Percentiles rank a stretch among this genome's conserved stretches.
phyloP scores from a whole-genome alignment of 2,888 invertebrate species.

The Reticulitermes lucifugus region DNA sequence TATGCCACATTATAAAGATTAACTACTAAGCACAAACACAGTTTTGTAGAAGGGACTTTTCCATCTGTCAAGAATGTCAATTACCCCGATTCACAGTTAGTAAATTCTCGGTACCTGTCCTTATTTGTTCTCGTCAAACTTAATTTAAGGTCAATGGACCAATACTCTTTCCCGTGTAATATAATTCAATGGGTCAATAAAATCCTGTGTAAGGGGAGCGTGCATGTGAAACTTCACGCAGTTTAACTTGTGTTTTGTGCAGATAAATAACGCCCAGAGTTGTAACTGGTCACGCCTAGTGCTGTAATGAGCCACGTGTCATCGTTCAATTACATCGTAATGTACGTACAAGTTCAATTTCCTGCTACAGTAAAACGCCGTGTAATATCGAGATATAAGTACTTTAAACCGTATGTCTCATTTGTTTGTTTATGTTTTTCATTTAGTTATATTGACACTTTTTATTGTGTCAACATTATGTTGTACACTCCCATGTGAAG shows the following conservation, averaged over 20 bases:
- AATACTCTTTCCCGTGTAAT: neutral
- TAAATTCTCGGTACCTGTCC: no score
- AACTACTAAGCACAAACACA: no score
- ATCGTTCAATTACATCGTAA: neutral
- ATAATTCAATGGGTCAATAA: neutral
- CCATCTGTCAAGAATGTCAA: no score
- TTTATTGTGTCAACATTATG: no score
- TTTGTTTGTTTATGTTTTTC: no score
- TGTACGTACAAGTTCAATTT: neutral
- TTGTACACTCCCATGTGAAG: no score
- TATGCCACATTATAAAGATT: no score
- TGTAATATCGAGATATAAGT: neutral
- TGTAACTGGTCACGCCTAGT: constrained; percentile 13
- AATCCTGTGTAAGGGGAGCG: neutral
- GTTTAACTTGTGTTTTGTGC: constrained; percentile 17
- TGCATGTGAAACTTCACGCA: constrained; percentile 10
- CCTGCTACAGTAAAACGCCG: neutral
- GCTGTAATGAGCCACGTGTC: neutral
- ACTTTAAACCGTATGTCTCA: no score
- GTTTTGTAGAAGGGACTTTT: no score
- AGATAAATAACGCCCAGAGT: neutral
- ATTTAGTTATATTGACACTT: no score
- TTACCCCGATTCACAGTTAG: no score
- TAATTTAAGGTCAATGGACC: neutral
- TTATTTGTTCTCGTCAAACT: no score